Percentiles rank a stretch among this genome's conserved stretches.
These are phyloP conservation scores for Dermatophagoides farinae DNA, from an alignment of 1,140 invertebrate species.

Conservation along the genomic window DNA sequence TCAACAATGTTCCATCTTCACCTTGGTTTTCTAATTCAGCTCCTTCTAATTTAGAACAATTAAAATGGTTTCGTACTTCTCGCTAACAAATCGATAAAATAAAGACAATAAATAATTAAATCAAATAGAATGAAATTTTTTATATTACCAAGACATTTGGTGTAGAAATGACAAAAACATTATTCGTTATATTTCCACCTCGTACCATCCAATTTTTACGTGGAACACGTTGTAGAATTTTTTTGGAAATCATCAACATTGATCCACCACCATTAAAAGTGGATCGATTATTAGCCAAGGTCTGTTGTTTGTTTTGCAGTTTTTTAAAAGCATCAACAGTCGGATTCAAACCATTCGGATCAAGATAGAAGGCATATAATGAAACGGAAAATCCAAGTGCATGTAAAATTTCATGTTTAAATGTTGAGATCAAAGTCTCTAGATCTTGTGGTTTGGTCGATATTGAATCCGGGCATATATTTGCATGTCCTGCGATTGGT, in stretches of 20 bases:
- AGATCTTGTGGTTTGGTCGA: constrained; percentile 77
- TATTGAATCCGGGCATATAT: constrained; percentile 86
- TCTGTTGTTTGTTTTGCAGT: constrained; percentile 55
- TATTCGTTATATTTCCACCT: constrained; percentile 46
- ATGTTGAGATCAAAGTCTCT: constrained; percentile 77
- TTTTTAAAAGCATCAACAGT: constrained; percentile 61
- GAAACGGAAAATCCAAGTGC: constrained; percentile 87
- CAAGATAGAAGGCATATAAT: constrained; percentile 78
- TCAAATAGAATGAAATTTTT: constrained; percentile 29
- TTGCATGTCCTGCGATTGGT: constrained; percentile 93
- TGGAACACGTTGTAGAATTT: constrained; percentile 56
- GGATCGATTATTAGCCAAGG: constrained; percentile 53
- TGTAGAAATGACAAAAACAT: constrained; percentile 74
- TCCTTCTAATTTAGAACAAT: constrained; percentile 70
- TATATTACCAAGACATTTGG: constrained; percentile 49
- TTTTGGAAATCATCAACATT: constrained; percentile 40
- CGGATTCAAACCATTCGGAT: constrained; percentile 31
- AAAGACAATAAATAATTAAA: background rate
- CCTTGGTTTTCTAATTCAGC: constrained; percentile 96
- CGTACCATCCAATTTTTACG: constrained; percentile 63
- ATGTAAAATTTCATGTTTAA: constrained; percentile 97
- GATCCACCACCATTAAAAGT: background rate
- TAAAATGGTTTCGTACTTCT: constrained; percentile 57
- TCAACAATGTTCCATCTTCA: constrained; percentile 81
- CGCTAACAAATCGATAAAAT: constrained; percentile 15